Conservation (phyloP, 2,888 invertebrate species). For the Leucophenga maculata region DNA sequence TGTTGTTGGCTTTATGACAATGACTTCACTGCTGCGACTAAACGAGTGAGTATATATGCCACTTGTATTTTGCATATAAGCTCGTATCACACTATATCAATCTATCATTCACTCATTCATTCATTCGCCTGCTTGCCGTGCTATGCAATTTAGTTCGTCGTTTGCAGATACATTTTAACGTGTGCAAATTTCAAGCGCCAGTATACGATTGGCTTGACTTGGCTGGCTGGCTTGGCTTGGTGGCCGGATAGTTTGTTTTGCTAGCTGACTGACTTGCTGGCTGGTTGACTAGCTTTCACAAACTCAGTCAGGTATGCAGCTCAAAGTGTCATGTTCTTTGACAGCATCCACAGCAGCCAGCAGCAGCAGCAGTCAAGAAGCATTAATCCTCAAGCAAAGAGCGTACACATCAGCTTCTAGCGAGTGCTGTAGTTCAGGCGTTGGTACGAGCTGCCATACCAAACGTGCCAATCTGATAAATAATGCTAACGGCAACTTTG, state of each 20-base stretch:
- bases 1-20: not conserved
- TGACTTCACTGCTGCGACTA: conserved; percentile 30
- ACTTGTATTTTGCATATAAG: too few species aligned
- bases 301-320: conserved; percentile 20
- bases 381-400: conserved; percentile 15
- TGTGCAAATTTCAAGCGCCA: not conserved
- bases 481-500: conserved; percentile 20
- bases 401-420: not conserved
- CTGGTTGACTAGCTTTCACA: conserved; percentile 6
- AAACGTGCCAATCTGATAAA: conserved; percentile 25
- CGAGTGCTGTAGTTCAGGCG: not conserved
- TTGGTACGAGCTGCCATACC: not conserved
- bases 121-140: too few species aligned
- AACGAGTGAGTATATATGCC: too few species aligned
- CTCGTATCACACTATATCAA: too few species aligned
- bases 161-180: conserved; percentile 1
- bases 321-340: conserved; percentile 23
- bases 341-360: not conserved
- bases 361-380: too few species aligned
- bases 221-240: not conserved
- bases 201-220: not conserved
- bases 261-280: conserved; percentile 2
- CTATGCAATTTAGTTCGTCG: not conserved
- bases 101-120: too few species aligned
- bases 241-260: not conserved